A percentile compares a stretch with the other conserved stretches of the same genome.
Evolutionary conservation across 2,113 vertebrate genomes (phyloP).

Genomic region (Dasyprocta punctata): DNA sequence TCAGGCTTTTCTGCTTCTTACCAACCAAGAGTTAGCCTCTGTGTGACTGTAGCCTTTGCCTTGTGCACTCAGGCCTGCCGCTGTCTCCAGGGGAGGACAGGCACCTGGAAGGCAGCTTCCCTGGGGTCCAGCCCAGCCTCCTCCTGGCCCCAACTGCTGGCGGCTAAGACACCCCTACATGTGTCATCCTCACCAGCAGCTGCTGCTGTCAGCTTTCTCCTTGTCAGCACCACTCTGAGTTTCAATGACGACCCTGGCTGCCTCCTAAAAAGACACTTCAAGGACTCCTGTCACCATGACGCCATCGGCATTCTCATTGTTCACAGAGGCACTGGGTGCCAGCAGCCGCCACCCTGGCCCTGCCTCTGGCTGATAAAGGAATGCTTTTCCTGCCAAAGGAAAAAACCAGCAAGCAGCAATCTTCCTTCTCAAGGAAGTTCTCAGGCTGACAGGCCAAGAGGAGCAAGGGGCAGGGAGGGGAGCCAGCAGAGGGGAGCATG

Average conservation of each 20-base stretch:
- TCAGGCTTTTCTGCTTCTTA: not conserved
- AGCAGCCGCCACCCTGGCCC: not conserved
- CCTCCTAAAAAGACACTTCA: constrained; percentile 49
- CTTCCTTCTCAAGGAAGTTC: not conserved
- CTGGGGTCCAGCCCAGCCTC: not conserved
- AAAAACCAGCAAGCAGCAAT: not conserved
- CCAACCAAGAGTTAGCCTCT: not conserved
- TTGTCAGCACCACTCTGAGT: not conserved
- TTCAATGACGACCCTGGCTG: not conserved
- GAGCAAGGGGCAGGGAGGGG: not conserved
- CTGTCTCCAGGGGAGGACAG: not conserved
- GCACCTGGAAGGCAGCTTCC: not conserved
- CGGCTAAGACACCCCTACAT: not conserved
- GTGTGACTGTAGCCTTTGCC: not conserved
- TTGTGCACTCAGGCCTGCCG: fast-evolving
- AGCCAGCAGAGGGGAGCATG: not conserved
- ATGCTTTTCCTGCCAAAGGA: not conserved
- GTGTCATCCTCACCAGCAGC: not conserved
- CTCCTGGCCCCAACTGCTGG: not conserved
- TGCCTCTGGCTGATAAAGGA: constrained; percentile 48
- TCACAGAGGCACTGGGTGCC: fast-evolving
- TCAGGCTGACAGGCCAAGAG: not conserved
- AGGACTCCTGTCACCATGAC: constrained; percentile 62
- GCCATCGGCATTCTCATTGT: not conserved
- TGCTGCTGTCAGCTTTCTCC: not conserved